Evolutionary conservation across 2,113 vertebrate species (phyloP).

Genomic region (Bubo bubo): DNA sequence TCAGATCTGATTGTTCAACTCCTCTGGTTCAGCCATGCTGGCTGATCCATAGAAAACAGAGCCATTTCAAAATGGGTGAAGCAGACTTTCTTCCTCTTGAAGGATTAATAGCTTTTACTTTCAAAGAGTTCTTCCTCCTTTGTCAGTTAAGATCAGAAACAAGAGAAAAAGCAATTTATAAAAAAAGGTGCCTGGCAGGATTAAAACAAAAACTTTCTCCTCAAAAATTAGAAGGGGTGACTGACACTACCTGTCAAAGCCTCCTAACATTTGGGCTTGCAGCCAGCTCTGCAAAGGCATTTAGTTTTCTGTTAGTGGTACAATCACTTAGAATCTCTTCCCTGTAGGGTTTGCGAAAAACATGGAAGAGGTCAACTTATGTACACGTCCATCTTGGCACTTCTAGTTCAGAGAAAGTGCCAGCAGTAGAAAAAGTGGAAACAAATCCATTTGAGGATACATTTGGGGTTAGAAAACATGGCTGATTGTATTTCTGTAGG

Average conservation of each 20-base stretch:
- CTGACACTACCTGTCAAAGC: neutral
- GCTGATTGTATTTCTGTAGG: neutral
- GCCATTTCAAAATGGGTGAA: neutral
- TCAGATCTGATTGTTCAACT: neutral
- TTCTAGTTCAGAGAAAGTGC: neutral
- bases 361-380: neutral
- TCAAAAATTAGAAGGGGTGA: neutral
- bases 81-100: neutral
- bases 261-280: neutral
- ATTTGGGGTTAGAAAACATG: neutral
- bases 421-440: neutral
- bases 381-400: neutral
- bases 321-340: neutral
- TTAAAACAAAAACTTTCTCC: neutral
- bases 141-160: neutral
- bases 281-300: neutral
- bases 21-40: neutral
- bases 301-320: neutral
- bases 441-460: neutral
- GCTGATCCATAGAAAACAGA: neutral
- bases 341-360: neutral
- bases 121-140: neutral
- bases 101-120: neutral
- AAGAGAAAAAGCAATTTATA: neutral
- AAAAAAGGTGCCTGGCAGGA: neutral